Conservation (phyloP, 2,113 vertebrate genomes). For the Myotis brandtii region DNA sequence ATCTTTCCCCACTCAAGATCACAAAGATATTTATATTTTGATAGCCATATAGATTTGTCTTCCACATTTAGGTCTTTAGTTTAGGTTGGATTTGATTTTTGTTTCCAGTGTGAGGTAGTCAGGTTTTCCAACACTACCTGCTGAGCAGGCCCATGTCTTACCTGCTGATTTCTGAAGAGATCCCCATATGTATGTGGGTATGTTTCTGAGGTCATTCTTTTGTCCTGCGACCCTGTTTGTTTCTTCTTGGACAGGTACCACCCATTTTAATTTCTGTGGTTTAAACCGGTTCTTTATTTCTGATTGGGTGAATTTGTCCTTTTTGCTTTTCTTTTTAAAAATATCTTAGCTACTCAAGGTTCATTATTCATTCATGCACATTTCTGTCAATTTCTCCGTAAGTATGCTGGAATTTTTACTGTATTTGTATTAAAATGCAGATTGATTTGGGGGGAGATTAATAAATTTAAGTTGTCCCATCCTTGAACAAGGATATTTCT, state of each 20-base stretch:
- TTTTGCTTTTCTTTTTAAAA: slow-evolving; percentile 3
- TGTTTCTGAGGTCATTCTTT: neutral
- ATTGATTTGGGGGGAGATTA: neutral
- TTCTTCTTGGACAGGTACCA: neutral
- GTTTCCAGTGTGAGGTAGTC: neutral
- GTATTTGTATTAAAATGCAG: neutral
- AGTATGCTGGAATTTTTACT: neutral
- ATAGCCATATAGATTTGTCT: neutral
- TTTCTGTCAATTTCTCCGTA: neutral
- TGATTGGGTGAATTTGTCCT: neutral
- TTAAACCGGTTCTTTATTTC: neutral
- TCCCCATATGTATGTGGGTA: neutral
- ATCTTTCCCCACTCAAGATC: neutral
- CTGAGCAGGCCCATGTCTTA: neutral
- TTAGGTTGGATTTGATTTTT: neutral
- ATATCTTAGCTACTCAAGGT: neutral
- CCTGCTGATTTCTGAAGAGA: neutral
- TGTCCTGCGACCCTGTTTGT: neutral
- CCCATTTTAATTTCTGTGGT: neutral
- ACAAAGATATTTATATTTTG: neutral
- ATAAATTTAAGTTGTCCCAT: neutral
- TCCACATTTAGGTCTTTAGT: neutral
- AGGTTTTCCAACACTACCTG: neutral
- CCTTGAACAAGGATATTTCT: neutral
- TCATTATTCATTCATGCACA: neutral